phyloP scores from a whole-genome alignment of 2,888 invertebrate species.

The Polymixis lichenea region DNA sequence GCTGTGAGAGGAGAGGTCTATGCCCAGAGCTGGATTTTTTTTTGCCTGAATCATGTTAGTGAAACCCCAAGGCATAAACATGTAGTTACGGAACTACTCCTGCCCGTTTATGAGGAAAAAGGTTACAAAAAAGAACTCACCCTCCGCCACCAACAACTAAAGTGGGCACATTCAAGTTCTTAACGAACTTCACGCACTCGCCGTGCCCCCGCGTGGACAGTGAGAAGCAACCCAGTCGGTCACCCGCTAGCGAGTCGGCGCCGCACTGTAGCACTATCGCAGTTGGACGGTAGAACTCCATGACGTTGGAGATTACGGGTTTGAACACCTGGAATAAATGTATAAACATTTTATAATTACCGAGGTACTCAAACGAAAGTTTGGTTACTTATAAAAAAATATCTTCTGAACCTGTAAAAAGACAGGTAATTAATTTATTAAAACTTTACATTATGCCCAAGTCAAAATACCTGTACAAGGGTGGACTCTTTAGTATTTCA shows the following conservation, averaged over 20 bases:
- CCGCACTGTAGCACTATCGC: constrained; percentile 99
- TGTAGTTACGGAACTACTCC: background rate
- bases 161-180: constrained; percentile 97
- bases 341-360: background rate
- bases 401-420: background rate
- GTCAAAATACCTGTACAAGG: background rate
- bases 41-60: background rate
- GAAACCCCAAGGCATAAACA: background rate
- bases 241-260: constrained; percentile 99
- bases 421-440: background rate
- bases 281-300: constrained; percentile 99
- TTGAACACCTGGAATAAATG: constrained; percentile 94
- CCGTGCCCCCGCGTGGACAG: constrained; percentile 98
- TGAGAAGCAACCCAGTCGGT: constrained; percentile 98
- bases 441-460: background rate
- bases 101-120: background rate
- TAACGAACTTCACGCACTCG: constrained; percentile 99
- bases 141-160: constrained; percentile 96
- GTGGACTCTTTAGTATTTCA: background rate
- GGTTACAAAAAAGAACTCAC: constrained; percentile 70
- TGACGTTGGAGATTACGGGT: constrained; percentile 97
- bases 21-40: background rate
- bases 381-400: background rate
- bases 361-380: background rate
- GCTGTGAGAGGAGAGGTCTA: background rate